Evolutionary conservation across 2,888 invertebrate species (phyloP), one percentile per base, ranked within the genome.

Genomic region (Timandra comae): DNA sequence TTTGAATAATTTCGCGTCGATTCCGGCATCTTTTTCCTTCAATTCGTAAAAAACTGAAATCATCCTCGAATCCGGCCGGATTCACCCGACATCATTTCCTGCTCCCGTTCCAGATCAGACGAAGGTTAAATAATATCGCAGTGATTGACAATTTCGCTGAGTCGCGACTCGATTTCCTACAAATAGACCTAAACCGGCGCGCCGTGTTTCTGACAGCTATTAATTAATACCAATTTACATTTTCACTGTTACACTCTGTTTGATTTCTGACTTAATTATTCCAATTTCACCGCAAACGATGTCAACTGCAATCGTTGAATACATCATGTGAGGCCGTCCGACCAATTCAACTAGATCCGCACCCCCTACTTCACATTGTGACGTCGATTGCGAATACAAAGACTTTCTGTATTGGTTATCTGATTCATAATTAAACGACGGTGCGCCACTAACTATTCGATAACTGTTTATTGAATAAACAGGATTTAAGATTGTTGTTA

Each of bases 271-370:
- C 49, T 53, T 52, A 48, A 63, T 62, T 58, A 60, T 59, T 52
- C 56, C 48, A 54, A 46, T 52, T 57, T 46, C 33, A 21, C 52
- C 56, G 30, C 58, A 58, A 62, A 57, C 58, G 50, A 59, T 52
- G 65, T 64, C 63, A 58, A 52, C 56, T 62, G 59, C 62, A 62
- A 57, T 66, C 53, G 59, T 56, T 63, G 48, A 54, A 59, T 59
- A 49, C 61, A 52, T 61, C 54, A 55, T 54, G 49, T 45, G 46
- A 44, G 39, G 30, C 31, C 31, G 32, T 25, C 33, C 10, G 11
- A 21, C 41, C 60, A 48, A 45, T 25, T 27, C 23, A 25, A 9
- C 31, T 28, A 29, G 62, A 44, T 21, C 56, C n/a, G n/a, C n/a
- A n/a, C n/a, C n/a, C n/a, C 42, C 33, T 22, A 38, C 25, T 16